Conservation (phyloP, 2,888 invertebrate genomes). For the Drosophila rubida region DNA sequence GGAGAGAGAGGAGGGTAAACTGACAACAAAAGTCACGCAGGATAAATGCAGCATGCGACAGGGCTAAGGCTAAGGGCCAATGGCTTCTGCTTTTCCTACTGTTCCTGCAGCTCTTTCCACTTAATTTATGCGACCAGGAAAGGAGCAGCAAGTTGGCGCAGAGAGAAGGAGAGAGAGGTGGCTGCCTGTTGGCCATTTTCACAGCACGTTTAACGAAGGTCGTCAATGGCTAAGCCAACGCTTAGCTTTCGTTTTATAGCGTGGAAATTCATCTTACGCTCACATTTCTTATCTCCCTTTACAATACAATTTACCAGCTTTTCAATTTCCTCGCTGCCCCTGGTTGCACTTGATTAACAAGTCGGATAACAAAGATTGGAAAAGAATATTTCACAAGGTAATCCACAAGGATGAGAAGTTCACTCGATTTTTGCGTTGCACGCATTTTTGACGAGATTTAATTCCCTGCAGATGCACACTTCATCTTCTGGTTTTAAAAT, state of each 20-base stretch:
- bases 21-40: conserved; percentile 68
- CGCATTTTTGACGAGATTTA: too few relatives aligned
- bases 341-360: conserved; percentile 27
- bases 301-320: conserved; percentile 17
- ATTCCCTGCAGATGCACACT: too few relatives aligned
- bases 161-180: background rate
- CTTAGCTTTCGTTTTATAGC: conserved; percentile 54
- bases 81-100: conserved; percentile 42
- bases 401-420: background rate
- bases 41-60: conserved; percentile 50
- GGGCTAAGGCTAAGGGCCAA: conserved; percentile 49
- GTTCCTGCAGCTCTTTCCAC: conserved; percentile 39
- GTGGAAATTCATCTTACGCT: conserved; percentile 54
- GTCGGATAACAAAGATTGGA: conserved; percentile 15
- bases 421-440: too few relatives aligned
- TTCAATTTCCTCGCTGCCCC: conserved; percentile 22
- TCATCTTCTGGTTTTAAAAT: too few relatives aligned
- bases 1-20: conserved; percentile 10
- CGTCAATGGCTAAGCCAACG: conserved; percentile 52
- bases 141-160: conserved; percentile 8
- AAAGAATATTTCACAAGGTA: conserved; percentile 3
- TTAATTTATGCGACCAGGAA: conserved; percentile 64
- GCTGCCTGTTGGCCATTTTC: conserved; percentile 59
- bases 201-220: conserved; percentile 67
- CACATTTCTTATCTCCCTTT: conserved; percentile 18